Conservation (phyloP, 37 sponge, comb jelly and placozoan genomes). For the Haliclona indistincta region DNA sequence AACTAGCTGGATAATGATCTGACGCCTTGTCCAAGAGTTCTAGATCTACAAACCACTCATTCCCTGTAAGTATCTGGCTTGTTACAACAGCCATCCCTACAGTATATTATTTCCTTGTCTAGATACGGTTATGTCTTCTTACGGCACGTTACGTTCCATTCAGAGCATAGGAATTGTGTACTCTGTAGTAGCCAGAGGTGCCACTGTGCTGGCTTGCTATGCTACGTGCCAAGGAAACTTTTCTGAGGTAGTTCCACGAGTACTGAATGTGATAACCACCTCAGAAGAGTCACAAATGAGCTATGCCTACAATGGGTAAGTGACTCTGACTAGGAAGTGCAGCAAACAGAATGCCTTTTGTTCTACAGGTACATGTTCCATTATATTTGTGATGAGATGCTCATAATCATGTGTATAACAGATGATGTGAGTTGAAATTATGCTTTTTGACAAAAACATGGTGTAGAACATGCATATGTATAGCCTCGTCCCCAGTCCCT, state of each 20-base stretch:
- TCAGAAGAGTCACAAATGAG: background rate
- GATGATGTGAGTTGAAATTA: constrained; percentile 69
- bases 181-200: constrained; percentile 34
- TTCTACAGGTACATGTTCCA: constrained; percentile 80
- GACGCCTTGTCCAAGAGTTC: too few relatives aligned
- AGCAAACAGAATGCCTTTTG: background rate
- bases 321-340: background rate
- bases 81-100: too few relatives aligned
- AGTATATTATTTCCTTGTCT: too few relatives aligned
- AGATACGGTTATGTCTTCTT: too few relatives aligned
- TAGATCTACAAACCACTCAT: too few relatives aligned
- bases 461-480: too few relatives aligned
- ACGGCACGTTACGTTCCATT: background rate
- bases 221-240: constrained; percentile 73
- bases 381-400: constrained; percentile 64
- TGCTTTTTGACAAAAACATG: background rate
- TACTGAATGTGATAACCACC: constrained; percentile 24
- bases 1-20: too few relatives aligned
- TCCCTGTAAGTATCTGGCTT: too few relatives aligned
- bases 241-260: constrained; percentile 59
- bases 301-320: background rate
- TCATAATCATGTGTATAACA: constrained; percentile 83
- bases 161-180: constrained; percentile 59
- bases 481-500: too few relatives aligned
- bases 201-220: constrained; percentile 54